These are phyloP conservation scores for Paradoxurus hermaphroditus DNA, from an alignment of 2,113 vertebrate species.

Conservation along the genomic window DNA sequence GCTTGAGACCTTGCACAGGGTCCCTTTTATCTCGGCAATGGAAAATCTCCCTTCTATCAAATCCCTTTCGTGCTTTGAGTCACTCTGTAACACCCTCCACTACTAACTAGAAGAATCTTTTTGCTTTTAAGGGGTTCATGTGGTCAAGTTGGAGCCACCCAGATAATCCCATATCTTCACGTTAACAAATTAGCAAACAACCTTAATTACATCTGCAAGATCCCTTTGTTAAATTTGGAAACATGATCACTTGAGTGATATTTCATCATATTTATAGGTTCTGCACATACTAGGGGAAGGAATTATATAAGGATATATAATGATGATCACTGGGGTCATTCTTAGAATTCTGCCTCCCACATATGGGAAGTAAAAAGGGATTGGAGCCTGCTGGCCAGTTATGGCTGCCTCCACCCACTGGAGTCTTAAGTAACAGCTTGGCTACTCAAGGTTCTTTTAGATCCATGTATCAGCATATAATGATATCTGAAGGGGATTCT, in stretches of 20 bases:
- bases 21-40: neutral
- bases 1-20: neutral
- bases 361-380: neutral
- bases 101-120: neutral
- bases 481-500: neutral
- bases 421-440: neutral
- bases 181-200: neutral
- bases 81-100: neutral
- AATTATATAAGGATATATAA: neutral
- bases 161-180: neutral
- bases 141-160: neutral
- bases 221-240: neutral
- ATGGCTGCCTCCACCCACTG: neutral
- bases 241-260: neutral
- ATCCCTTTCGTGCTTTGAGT: neutral
- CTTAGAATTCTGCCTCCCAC: neutral
- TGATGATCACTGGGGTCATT: neutral
- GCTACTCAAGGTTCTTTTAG: neutral
- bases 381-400: neutral
- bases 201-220: neutral
- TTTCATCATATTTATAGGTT: neutral
- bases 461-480: neutral
- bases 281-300: neutral
- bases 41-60: neutral
- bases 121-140: neutral